Conservation (phyloP, 1,140 invertebrate genomes). For the Zophobas morio region DNA sequence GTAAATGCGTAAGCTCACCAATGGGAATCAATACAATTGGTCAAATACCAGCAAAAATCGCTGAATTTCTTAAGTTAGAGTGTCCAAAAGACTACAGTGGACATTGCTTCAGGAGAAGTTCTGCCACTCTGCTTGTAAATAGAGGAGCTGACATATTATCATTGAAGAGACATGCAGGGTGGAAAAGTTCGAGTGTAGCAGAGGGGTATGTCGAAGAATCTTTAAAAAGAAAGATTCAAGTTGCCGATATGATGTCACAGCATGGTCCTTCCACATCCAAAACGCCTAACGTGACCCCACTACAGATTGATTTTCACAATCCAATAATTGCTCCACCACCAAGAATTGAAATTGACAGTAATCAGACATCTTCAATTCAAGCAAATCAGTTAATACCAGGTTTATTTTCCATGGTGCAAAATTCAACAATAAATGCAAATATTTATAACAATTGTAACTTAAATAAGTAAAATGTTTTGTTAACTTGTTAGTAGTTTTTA, state of each 20-base stretch:
- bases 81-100: no score
- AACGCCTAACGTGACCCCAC: not conserved
- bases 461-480: not conserved
- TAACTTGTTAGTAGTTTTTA: no score
- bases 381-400: not conserved
- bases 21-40: slow-evolving; percentile 11
- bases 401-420: not conserved
- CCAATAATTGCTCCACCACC: no score
- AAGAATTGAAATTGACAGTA: no score
- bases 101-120: no score
- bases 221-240: no score
- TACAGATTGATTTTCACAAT: not conserved
- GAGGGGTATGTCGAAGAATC: slow-evolving; percentile 6
- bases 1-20: not conserved
- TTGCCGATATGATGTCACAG: not conserved
- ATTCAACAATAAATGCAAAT: not conserved
- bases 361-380: not conserved
- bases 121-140: not conserved
- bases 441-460: not conserved
- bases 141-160: not conserved
- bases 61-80: slow-evolving; percentile 5
- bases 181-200: slow-evolving; percentile 1
- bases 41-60: slow-evolving; percentile 7
- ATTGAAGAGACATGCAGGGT: slow-evolving; percentile 15
- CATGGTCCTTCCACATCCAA: not conserved